Evolutionary conservation across 30 jellyfish, hydroid and myxozoan species (phyloP), one percentile per base, ranked within the genome.

Genomic region (Sanderia malayensis): DNA sequence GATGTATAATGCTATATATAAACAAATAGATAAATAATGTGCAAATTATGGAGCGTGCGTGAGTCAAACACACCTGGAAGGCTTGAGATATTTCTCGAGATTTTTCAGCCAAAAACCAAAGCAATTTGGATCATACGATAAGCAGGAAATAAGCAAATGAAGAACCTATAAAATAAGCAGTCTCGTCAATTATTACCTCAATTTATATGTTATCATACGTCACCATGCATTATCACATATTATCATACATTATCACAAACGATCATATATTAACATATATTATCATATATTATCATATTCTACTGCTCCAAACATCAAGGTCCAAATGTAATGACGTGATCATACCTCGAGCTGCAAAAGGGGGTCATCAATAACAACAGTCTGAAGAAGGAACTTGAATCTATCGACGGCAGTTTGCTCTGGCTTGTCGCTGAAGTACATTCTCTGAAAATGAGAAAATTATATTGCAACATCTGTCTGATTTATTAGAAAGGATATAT

Each of bases 1-100:
- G n/a, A n/a, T n/a, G n/a, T n/a, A n/a, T n/a, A n/a, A n/a, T n/a
- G n/a, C n/a, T n/a, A n/a, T n/a, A n/a, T n/a, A n/a, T n/a, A n/a
- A n/a, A n/a, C n/a, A n/a, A n/a, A n/a, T n/a, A n/a, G n/a, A n/a
- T n/a, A n/a, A n/a, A n/a, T n/a, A n/a, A n/a, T n/a, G n/a, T n/a
- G n/a, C n/a, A n/a, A n/a, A n/a, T n/a, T n/a, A n/a, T n/a, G n/a
- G n/a, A n/a, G n/a, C n/a, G n/a, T n/a, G n/a, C n/a, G n/a, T n/a
- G n/a, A n/a, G n/a, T n/a, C n/a, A n/a, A n/a, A n/a, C 83, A 19
- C 53, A 79, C 96, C 96, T 64, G 0, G 96, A 86, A 25, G 79
- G 75, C 57, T 81, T 66, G 29, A 74, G 53, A 41, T 44, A 53
- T 24, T 34, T 69, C 30, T 70, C 85, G 4, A 86, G 31, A 29